Evolutionary conservation across 2,113 vertebrate species (phyloP), one percentile per base, ranked within the genome.

Genomic region (Crypturellus undulatus): DNA sequence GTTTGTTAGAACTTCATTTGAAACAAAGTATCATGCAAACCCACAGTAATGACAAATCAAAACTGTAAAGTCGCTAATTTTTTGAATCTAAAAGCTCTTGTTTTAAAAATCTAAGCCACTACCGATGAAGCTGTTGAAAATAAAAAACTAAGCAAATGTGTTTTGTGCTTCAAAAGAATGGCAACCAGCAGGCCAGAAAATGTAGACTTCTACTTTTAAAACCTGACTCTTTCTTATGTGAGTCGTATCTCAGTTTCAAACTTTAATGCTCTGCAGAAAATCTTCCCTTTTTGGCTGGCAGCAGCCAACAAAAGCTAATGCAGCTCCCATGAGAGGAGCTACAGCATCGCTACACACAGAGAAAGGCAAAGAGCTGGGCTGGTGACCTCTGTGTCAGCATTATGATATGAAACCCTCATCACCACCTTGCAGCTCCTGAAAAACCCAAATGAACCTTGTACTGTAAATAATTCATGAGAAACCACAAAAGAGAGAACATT

Each of bases 101-200:
- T 40, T 92, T 92, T 30, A 90, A 89, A 91, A 93, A 54, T 25
- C 43, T 42, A 32, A 73, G 32, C 38, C n/a, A 90, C 71, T 78
- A 75, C 47, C 64, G 65, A 79, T 34, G 22, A 69, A 85, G 56
- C 15, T 89, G 56, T 67, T 25, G 54, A 40, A 43, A 88, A 28
- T 42, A 56, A 75, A 21, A 87, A 71, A 24, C 6, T n/a, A 68
- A 43, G 43, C 64, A 68, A 92, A 60, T 0, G 8, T 16, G 7
- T 12, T 58, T 42, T 70, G 24, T 26, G 75, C 20, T 76, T 64
- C 36, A 30, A 56, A 60, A 84, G 68, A 71, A n/a, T 6, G 18
- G 60, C 2, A 59, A 65, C 30, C 62, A 85, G 32, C 28, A 1
- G 0, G 90, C 69, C 81, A 38, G 47, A 79, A 88, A 78, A 70